These are phyloP conservation scores for Tichodroma muraria DNA, from an alignment of 2,113 vertebrate species.

Conservation along the genomic window DNA sequence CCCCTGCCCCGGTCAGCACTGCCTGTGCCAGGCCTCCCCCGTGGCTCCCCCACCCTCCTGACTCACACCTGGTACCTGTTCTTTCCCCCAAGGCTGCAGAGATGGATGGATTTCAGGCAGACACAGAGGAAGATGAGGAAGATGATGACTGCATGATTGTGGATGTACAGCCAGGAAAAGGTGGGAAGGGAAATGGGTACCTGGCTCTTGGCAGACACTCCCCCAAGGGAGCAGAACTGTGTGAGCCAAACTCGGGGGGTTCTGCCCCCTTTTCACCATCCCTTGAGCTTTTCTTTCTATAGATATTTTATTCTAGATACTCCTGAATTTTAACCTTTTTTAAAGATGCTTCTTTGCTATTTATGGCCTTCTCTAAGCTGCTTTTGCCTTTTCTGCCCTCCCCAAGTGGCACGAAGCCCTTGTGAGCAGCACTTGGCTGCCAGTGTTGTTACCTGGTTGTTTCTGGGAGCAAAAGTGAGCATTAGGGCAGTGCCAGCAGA, in stretches of 20 bases:
- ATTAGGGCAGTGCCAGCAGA: fast-evolving
- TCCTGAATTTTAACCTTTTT: not conserved
- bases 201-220: not conserved
- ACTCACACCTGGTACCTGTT: fast-evolving
- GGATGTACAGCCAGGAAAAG: conserved; percentile 58
- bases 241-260: not conserved
- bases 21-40: fast-evolving
- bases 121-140: conserved; percentile 87
- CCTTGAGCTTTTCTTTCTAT: not conserved
- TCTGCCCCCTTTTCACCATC: not conserved
- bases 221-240: not conserved
- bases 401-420: not conserved
- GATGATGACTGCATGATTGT: conserved; percentile 80
- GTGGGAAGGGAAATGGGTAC: conserved; percentile 42
- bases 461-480: not conserved
- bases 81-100: conserved; percentile 65
- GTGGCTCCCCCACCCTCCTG: not conserved
- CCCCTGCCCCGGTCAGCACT: no score
- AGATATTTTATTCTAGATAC: not conserved
- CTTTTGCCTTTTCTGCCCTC: not conserved
- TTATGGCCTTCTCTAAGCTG: not conserved
- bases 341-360: not conserved
- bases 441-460: fast-evolving
- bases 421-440: not conserved
- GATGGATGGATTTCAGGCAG: conserved; percentile 92